Percentiles rank a stretch among this genome's conserved stretches.
phyloP scores from a whole-genome alignment of 2,797 vertebrate genomes.

The Onychomys arenicola region DNA sequence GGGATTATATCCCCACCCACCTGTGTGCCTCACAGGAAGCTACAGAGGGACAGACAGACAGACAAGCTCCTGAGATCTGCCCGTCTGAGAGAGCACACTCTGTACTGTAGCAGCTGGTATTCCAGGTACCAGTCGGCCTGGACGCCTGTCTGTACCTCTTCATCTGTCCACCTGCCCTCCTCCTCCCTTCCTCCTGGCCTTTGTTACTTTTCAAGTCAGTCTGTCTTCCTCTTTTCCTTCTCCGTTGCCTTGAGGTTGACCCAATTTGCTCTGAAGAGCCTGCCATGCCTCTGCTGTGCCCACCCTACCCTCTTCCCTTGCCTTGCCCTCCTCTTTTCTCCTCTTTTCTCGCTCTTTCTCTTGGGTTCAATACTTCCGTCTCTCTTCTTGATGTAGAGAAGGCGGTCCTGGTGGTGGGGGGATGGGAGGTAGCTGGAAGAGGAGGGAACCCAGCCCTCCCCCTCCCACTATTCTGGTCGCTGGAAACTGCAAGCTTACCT shows the following conservation, averaged over 20 bases:
- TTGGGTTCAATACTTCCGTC: slow-evolving; percentile 86
- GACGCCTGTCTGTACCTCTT: slow-evolving; percentile 84
- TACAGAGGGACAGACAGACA: slow-evolving; percentile 85
- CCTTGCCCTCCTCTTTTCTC: neutral
- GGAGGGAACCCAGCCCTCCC: slow-evolving; percentile 73
- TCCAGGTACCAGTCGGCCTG: slow-evolving; percentile 89
- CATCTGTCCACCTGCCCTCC: slow-evolving; percentile 70
- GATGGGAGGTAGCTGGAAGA: slow-evolving; percentile 63
- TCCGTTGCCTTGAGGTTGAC: slow-evolving; percentile 77
- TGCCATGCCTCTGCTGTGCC: neutral
- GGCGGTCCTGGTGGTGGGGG: slow-evolving; percentile 66
- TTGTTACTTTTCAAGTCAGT: slow-evolving; percentile 69
- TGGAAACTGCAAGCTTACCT: slow-evolving; percentile 84
- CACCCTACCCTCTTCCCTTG: neutral
- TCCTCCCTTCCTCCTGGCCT: slow-evolving; percentile 66
- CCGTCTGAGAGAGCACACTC: slow-evolving; percentile 85
- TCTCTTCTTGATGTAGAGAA: slow-evolving; percentile 81
- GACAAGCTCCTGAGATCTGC: slow-evolving; percentile 82
- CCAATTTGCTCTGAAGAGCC: slow-evolving; percentile 60
- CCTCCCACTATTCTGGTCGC: slow-evolving; percentile 81
- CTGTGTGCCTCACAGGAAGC: slow-evolving; percentile 86
- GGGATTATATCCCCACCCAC: slow-evolving; percentile 79
- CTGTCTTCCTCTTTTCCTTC: slow-evolving; percentile 79
- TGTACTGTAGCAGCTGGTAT: slow-evolving; percentile 88
- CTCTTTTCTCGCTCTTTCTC: slow-evolving; percentile 67